Conservation (phyloP, 2,888 invertebrate genomes). For the Ecliptopera silaceata region DNA sequence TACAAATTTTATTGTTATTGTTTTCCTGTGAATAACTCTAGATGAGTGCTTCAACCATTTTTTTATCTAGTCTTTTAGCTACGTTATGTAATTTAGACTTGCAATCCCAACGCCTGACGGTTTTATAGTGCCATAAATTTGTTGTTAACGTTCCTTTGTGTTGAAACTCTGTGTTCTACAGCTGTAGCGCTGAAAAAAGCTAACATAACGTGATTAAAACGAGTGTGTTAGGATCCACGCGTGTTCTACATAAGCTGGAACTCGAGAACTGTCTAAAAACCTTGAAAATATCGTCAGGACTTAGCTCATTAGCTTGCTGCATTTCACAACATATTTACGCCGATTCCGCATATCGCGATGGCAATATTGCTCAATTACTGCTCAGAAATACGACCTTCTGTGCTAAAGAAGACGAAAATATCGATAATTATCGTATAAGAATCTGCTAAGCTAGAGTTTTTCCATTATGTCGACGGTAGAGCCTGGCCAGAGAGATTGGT, state of each 20-base stretch:
- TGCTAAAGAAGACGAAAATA: slow-evolving; percentile 43
- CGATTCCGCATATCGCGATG: slow-evolving; percentile 47
- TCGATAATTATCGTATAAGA: slow-evolving; percentile 54
- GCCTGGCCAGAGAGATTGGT: slow-evolving; percentile 58
- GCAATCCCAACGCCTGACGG: slow-evolving; percentile 62
- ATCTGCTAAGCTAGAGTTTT: slow-evolving; percentile 43
- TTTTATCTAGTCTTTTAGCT: slow-evolving; percentile 70
- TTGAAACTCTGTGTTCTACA: slow-evolving; percentile 52
- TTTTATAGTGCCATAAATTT: slow-evolving; percentile 74
- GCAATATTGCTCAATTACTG: slow-evolving; percentile 51
- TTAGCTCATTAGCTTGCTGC: slow-evolving; percentile 8
- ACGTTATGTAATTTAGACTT: slow-evolving; percentile 59
- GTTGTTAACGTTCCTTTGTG: slow-evolving; percentile 74
- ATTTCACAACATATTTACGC: slow-evolving; percentile 48
- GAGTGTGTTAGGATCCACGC: slow-evolving; percentile 28
- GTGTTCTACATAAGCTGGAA: slow-evolving; percentile 29
- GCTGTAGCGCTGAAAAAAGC: slow-evolving; percentile 43
- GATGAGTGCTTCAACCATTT: slow-evolving; percentile 59
- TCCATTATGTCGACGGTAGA: slow-evolving; percentile 68
- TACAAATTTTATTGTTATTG: slow-evolving; percentile 71
- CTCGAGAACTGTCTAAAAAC: slow-evolving; percentile 23
- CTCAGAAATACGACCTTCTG: slow-evolving; percentile 43
- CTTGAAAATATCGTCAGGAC: slow-evolving; percentile 28
- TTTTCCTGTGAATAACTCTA: slow-evolving; percentile 59
- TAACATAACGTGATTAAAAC: slow-evolving; percentile 36